phyloP scores from a whole-genome alignment of 2,888 invertebrate species.

The Nineta flava region DNA sequence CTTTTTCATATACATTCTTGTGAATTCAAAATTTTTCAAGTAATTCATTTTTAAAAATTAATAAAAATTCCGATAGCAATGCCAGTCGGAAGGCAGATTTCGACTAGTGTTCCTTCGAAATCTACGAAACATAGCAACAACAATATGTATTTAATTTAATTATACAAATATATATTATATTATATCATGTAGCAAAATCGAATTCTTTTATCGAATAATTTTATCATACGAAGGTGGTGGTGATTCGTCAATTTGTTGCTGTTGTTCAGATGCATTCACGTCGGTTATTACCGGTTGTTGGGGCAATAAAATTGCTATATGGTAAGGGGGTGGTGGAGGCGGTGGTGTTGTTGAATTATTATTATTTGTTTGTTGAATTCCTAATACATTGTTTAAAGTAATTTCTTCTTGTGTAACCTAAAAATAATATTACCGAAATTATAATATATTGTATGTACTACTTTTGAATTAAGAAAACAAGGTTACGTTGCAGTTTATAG shows the following conservation, averaged over 20 bases:
- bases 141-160: too few relatives aligned
- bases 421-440: not conserved
- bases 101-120: too few relatives aligned
- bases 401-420: slow-evolving; percentile 19
- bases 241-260: slow-evolving; percentile 30
- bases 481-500: too few relatives aligned
- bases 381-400: slow-evolving; percentile 10
- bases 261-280: not conserved
- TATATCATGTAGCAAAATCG: not conserved
- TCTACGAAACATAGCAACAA: too few relatives aligned
- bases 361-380: slow-evolving; percentile 14
- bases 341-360: slow-evolving; percentile 11
- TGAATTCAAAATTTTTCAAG: too few relatives aligned
- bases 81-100: too few relatives aligned
- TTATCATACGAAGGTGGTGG: slow-evolving; percentile 63
- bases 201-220: slow-evolving; percentile 41
- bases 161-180: too few relatives aligned
- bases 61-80: too few relatives aligned
- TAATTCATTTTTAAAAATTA: too few relatives aligned
- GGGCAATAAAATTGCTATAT: slow-evolving; percentile 64
- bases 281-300: slow-evolving; percentile 24
- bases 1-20: too few relatives aligned
- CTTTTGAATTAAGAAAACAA: too few relatives aligned
- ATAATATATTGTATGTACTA: too few relatives aligned
- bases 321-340: slow-evolving; percentile 62